A percentile compares a stretch with the other conserved stretches of the same genome.
These are phyloP conservation scores for Osmerus eperlanus DNA, from an alignment of 2,113 vertebrate genomes.

Conservation along the genomic window DNA sequence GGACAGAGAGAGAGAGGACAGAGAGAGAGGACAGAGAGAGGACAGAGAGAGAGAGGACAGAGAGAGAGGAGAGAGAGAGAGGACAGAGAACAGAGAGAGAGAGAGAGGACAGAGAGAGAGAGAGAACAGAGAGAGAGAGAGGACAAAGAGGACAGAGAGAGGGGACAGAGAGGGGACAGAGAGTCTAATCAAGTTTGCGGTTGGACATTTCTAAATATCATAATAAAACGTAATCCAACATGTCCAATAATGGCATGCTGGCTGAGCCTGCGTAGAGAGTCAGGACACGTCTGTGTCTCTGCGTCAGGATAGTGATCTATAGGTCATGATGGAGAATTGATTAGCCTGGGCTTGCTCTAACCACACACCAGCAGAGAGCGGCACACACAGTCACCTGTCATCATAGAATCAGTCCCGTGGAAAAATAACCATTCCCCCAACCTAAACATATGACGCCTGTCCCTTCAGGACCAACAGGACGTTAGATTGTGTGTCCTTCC, in stretches of 20 bases:
- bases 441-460: conserved; percentile 6
- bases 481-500: conserved; percentile 23
- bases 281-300: conserved; percentile 29
- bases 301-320: conserved; percentile 40
- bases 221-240: conserved; percentile 6
- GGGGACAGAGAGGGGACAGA: too few relatives aligned
- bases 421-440: conserved; percentile 24
- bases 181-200: conserved; percentile 8
- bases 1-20: too few relatives aligned
- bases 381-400: conserved; percentile 18
- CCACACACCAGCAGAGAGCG: conserved; percentile 9
- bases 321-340: conserved; percentile 42
- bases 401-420: conserved; percentile 23
- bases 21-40: too few relatives aligned
- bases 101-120: background rate
- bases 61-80: background rate
- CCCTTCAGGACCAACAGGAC: conserved; percentile 23
- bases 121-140: background rate
- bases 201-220: conserved; percentile 12
- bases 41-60: background rate
- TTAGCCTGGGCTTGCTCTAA: conserved; percentile 34
- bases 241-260: conserved; percentile 17
- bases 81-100: too few relatives aligned
- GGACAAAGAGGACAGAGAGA: too few relatives aligned
- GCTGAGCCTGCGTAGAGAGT: conserved; percentile 17